phyloP scores from a whole-genome alignment of 1,140 invertebrate genomes.

The Chironomus tepperi region DNA sequence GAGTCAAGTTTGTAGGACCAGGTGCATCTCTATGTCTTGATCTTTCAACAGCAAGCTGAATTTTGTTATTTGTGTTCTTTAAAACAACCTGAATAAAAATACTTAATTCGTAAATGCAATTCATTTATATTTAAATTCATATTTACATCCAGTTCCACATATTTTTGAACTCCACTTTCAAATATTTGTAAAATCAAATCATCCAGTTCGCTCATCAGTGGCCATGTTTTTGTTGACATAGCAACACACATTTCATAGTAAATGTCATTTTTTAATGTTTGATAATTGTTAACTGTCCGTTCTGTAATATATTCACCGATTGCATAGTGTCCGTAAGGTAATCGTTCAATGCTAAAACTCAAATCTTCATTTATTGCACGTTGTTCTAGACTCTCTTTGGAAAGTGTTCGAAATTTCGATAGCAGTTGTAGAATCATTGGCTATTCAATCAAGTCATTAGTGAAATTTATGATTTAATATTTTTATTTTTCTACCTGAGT shows the following conservation, averaged over 20 bases:
- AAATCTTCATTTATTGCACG: conserved; percentile 41
- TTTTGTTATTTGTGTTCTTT: not conserved
- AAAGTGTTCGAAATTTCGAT: conserved; percentile 39
- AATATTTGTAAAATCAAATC: conserved; percentile 31
- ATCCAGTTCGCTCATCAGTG: conserved; percentile 34
- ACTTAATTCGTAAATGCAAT: not conserved
- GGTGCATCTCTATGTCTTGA: not conserved
- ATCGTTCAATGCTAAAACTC: conserved; percentile 44
- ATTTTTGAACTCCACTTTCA: conserved; percentile 34
- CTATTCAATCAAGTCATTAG: too few relatives aligned
- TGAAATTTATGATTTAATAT: not conserved
- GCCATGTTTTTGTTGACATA: conserved; percentile 48
- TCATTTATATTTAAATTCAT: not conserved
- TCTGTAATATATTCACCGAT: conserved; percentile 47
- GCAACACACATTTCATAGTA: conserved; percentile 48
- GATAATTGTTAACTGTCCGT: conserved; percentile 42
- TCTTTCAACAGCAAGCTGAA: not conserved
- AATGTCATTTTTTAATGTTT: conserved; percentile 46
- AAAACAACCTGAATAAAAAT: not conserved
- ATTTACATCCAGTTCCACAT: conserved; percentile 34
- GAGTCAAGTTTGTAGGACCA: not conserved
- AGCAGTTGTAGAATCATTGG: conserved; percentile 40
- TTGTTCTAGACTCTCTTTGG: conserved; percentile 37
- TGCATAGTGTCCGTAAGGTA: conserved; percentile 47
- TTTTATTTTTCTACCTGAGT: conserved; percentile 35